Conservation (phyloP, 1,140 invertebrate genomes). For the Lordiphosa clarofinis region DNA sequence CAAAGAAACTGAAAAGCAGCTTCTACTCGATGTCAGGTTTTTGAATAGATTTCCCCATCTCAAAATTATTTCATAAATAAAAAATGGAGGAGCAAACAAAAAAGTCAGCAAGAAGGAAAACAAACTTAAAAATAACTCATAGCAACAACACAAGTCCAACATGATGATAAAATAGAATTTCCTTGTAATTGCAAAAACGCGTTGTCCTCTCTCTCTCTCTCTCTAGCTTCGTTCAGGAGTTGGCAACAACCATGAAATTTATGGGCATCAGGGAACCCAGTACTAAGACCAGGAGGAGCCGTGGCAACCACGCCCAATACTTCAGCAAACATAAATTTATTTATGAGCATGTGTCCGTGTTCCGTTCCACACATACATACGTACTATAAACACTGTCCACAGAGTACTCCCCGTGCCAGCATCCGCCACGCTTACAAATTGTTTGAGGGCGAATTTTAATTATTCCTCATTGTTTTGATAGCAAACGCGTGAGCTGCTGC, state of each 20-base stretch:
- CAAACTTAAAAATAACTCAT: constrained; percentile 16
- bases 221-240: constrained; percentile 20
- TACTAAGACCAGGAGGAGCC: constrained; percentile 6
- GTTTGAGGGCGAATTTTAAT: constrained; percentile 75
- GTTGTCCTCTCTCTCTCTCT: constrained; percentile 9
- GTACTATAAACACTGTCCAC: constrained; percentile 1
- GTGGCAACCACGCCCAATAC: constrained; percentile 56
- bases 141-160: constrained; percentile 12
- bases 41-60: too few species aligned
- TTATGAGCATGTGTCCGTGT: constrained; percentile 66
- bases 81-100: constrained; percentile 1
- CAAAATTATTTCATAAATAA: neutral
- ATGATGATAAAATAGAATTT: constrained; percentile 38
- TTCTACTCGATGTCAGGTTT: too few species aligned
- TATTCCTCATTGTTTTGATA: constrained; percentile 77
- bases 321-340: constrained; percentile 71
- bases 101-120: constrained; percentile 8
- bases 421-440: constrained; percentile 68
- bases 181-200: constrained; percentile 50
- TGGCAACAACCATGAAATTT: constrained; percentile 39
- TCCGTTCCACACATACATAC: constrained; percentile 12
- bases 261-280: constrained; percentile 40
- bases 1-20: too few species aligned
- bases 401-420: constrained; percentile 6
- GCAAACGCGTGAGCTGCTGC: constrained; percentile 37